Evolutionary conservation across 2,113 vertebrate genomes (phyloP).

Genomic region (Chloroceryle aenea): DNA sequence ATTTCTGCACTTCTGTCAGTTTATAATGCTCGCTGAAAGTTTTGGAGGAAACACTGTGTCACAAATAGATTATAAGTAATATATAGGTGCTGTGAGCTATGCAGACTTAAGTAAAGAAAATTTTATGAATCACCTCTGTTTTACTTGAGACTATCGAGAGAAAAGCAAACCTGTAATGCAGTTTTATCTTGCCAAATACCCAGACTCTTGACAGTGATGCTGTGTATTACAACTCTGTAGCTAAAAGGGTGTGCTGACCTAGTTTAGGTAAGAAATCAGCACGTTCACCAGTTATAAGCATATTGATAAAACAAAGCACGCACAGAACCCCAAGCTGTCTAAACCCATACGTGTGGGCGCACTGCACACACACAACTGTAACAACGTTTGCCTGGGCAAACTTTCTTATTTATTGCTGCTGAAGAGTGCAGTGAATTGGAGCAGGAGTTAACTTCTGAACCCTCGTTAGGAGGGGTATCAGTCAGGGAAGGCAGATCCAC

Average conservation of each 20-base stretch:
- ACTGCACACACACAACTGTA: neutral
- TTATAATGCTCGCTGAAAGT: neutral
- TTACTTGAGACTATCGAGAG: neutral
- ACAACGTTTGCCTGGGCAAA: neutral
- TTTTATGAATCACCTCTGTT: neutral
- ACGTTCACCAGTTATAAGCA: neutral
- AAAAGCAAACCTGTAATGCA: neutral
- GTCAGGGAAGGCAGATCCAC: neutral
- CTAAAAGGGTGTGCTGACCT: constrained; percentile 39
- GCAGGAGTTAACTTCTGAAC: neutral
- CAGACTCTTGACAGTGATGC: neutral
- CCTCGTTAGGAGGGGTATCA: neutral
- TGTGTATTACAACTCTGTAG: neutral
- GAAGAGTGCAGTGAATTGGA: neutral
- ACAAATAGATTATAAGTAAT: neutral
- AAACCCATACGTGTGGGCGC: neutral
- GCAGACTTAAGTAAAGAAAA: neutral
- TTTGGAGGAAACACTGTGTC: neutral
- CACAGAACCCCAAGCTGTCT: neutral
- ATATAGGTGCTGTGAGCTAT: neutral
- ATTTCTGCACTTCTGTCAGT: neutral
- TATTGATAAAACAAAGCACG: neutral
- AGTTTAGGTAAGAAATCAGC: constrained; percentile 28
- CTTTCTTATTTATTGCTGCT: neutral
- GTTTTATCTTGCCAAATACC: neutral